Conservation (phyloP, 2,888 invertebrate genomes). For the Vanessa cardui region DNA sequence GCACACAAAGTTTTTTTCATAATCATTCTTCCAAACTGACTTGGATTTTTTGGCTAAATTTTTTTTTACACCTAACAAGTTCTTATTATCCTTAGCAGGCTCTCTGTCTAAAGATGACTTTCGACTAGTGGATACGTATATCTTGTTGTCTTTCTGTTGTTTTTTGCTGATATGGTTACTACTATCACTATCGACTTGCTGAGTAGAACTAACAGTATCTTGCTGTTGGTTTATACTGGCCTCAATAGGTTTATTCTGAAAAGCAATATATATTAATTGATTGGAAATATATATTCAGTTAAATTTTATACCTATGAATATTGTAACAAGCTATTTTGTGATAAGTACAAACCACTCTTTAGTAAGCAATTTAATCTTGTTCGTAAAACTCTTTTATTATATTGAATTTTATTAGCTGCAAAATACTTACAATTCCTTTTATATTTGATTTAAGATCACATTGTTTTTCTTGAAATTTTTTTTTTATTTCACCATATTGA, state of each 20-base stretch:
- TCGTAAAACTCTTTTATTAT: no score
- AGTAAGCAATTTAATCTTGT: no score
- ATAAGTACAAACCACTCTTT: no score
- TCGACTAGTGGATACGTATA: background rate
- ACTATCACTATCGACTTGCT: constrained; percentile 28
- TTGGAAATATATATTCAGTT: no score
- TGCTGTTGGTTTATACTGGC: constrained; percentile 37
- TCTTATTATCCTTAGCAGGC: background rate
- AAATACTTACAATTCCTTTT: constrained; percentile 50
- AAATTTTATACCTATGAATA: no score
- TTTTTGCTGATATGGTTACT: background rate
- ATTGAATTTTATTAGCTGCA: no score
- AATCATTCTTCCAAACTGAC: constrained; percentile 47
- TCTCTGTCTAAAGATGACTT: background rate
- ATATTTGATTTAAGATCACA: constrained; percentile 49
- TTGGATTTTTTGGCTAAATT: constrained; percentile 5
- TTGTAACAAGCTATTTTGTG: no score
- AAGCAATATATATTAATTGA: background rate
- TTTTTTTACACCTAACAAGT: background rate
- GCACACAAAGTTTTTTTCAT: constrained; percentile 51
- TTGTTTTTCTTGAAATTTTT: constrained; percentile 61
- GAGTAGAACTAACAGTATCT: constrained; percentile 49
- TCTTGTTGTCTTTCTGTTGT: background rate
- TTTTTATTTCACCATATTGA: constrained; percentile 55
- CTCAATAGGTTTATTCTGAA: constrained; percentile 5